Evolutionary conservation across 2,888 invertebrate species (phyloP), one percentile per base, ranked within the genome.

Genomic region (Drosophila subsilvestris): DNA sequence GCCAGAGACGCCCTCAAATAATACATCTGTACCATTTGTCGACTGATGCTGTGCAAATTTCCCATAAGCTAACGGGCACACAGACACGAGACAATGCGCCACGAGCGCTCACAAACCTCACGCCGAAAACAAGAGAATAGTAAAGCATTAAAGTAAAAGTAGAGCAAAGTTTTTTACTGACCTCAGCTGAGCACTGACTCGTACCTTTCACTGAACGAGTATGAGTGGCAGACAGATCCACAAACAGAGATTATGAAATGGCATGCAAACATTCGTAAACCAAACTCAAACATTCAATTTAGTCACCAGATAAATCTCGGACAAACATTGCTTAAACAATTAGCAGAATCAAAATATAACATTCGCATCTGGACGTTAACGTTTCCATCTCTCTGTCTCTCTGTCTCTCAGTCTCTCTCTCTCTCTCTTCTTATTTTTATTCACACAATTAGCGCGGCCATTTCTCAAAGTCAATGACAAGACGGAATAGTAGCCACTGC

Each of bases 171-270:
- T 53, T 58, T 71, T 59, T 2, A n/a, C 37, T 37, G 62, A 58
- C 59, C 60, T 51, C 48, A 25, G 17, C 44, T 66, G 80, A 58
- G 29, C 79, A 77, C 71, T 74, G 82, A 85, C 75, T 79, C 70
- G 59, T 79, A 74, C 87, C 87, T 78, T 86, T 83, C 85, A 76
- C 86, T 79, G 43, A 17, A 2, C 22, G 22, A 22, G 22, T 22
- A 17, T 20, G 8, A 29, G 44, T 20, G 32, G 9, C 3, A 22
- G 25, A 43, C 22, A 66, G 67, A 76, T 80, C 65, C 50, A 17
- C 27, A 49, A 53, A 12, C 22, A 9, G 14, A 57, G 79, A 72
- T 84, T 63, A 49, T 32, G 22, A 59, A 48, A 49, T 32, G 20
- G 14, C 47, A 14, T 20, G 49, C 61, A 27, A 54, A 44, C 53